A percentile compares a stretch with the other conserved stretches of the same genome.
Evolutionary conservation across 2,888 invertebrate species (phyloP).

Genomic region (Stenodera caucasica): DNA sequence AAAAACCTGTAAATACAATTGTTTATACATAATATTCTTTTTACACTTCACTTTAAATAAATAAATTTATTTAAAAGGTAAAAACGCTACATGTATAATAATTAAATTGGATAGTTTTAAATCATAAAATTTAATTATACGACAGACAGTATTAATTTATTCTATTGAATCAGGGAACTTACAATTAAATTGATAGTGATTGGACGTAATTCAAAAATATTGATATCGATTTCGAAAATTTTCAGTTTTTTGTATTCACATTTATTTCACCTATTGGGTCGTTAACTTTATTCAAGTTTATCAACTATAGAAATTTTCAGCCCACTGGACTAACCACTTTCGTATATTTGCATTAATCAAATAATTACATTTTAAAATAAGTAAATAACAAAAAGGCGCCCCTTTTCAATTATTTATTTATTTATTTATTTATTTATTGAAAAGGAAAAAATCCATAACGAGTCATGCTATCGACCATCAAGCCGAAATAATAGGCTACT

Average conservation of each 20-base stretch:
- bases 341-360: constrained; percentile 9
- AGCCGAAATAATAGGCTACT: constrained; percentile 7
- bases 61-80: constrained; percentile 18
- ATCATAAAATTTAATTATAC: not conserved
- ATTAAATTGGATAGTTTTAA: too few species aligned
- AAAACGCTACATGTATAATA: not conserved
- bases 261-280: too few species aligned
- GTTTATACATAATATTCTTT: constrained; percentile 25
- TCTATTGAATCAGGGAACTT: too few species aligned
- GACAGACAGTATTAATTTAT: too few species aligned
- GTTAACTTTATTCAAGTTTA: too few species aligned
- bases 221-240: not conserved
- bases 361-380: too few species aligned
- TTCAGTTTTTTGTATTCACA: not conserved
- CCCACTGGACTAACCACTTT: constrained; percentile 11
- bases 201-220: not conserved
- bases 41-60: constrained; percentile 15
- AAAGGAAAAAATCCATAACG: not conserved
- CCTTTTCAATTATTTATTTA: not conserved
- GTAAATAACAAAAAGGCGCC: too few species aligned
- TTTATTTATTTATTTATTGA: not conserved
- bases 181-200: not conserved
- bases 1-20: constrained; percentile 26
- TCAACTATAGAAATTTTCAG: too few species aligned
- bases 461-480: constrained; percentile 2